Percentiles rank a stretch among this genome's conserved stretches.
phyloP scores from a whole-genome alignment of 2,888 invertebrate species.

The Pandemis cinnamomeana region DNA sequence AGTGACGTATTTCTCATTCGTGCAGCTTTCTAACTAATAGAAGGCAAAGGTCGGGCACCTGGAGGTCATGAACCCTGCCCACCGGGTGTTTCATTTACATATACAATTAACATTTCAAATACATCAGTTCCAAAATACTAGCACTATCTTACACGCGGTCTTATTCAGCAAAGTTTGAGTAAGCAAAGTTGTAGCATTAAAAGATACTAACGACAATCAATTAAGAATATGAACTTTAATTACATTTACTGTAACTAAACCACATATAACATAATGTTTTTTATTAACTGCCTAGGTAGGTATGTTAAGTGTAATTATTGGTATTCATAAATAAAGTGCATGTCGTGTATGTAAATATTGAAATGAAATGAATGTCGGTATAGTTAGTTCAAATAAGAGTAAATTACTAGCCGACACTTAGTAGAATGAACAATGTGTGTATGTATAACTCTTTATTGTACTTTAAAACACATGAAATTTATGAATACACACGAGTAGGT shows the following conservation, averaged over 20 bases:
- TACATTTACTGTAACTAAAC: no score
- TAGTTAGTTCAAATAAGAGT: no score
- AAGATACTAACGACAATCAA: not conserved
- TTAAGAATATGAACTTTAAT: no score
- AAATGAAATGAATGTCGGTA: not conserved
- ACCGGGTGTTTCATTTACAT: constrained; percentile 60
- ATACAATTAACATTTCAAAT: constrained; percentile 57
- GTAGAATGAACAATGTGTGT: no score
- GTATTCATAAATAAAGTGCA: not conserved
- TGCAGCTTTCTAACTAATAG: constrained; percentile 21
- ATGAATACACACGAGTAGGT: no score
- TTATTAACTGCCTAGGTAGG: not conserved
- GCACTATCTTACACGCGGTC: constrained; percentile 12
- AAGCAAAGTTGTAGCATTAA: not conserved
- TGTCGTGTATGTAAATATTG: not conserved
- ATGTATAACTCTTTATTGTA: no score
- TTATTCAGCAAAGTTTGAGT: not conserved
- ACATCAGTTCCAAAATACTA: constrained; percentile 2
- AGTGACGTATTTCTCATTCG: constrained; percentile 12
- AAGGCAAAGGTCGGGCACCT: constrained; percentile 54
- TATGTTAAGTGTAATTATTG: not conserved
- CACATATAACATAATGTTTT: not conserved
- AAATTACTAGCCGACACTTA: no score
- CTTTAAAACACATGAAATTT: no score
- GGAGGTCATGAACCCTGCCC: constrained; percentile 53